Evolutionary conservation across 1,140 invertebrate genomes (phyloP).

Genomic region (Thaumatotibia leucotreta): DNA sequence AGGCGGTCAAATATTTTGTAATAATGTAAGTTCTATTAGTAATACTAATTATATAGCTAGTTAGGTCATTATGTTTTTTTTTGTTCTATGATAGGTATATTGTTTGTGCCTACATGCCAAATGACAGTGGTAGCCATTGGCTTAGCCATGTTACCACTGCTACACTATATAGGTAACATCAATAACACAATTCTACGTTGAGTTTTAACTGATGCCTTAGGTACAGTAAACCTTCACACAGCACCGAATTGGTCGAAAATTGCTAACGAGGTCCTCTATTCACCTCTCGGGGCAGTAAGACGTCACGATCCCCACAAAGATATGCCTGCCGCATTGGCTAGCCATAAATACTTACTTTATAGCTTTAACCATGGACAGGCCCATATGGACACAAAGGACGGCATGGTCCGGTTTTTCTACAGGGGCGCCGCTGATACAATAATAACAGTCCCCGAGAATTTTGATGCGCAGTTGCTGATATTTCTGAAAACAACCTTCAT

Average conservation of each 20-base stretch:
- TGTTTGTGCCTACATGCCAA: too few species aligned
- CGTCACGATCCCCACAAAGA: neutral
- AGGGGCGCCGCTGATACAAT: constrained; percentile 95
- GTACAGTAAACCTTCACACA: too few species aligned
- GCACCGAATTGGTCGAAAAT: neutral
- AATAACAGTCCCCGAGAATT: constrained; percentile 97
- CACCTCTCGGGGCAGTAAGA: neutral
- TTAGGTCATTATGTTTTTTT: too few species aligned
- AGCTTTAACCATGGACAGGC: constrained; percentile 96
- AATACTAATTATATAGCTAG: too few species aligned
- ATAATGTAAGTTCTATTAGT: too few species aligned
- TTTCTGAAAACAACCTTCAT: constrained; percentile 79
- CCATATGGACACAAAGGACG: constrained; percentile 96
- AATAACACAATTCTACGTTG: too few species aligned
- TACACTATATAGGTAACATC: too few species aligned
- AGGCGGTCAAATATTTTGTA: too few species aligned
- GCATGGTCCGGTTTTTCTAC: constrained; percentile 93
- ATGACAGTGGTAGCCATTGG: too few species aligned
- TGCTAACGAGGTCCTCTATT: neutral
- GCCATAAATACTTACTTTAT: constrained; percentile 86
- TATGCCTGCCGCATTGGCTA: neutral
- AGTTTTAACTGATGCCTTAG: too few species aligned
- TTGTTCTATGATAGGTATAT: too few species aligned
- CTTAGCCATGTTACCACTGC: too few species aligned
- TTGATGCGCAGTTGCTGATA: constrained; percentile 96